Percentiles rank a stretch among this genome's conserved stretches.
Evolutionary conservation across 2,797 vertebrate genomes (phyloP).

Genomic region (Mormyrus proboscirostris): DNA sequence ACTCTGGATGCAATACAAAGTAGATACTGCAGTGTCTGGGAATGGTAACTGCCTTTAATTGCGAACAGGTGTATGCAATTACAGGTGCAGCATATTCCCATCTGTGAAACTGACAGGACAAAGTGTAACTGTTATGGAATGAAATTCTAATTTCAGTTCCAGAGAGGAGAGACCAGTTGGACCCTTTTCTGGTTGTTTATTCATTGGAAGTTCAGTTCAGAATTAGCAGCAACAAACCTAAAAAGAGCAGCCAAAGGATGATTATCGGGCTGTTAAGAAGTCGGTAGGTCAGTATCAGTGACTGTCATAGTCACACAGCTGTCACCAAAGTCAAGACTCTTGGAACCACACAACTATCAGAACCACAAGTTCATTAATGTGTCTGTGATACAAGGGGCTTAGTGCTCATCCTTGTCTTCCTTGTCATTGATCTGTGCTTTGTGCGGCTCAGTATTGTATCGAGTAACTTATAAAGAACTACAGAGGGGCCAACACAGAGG

Average conservation of each 20-base stretch:
- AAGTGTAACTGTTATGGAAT: background rate
- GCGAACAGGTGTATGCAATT: background rate
- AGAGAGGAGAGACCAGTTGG: background rate
- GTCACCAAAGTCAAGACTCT: background rate
- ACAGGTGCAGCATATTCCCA: background rate
- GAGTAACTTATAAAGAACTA: background rate
- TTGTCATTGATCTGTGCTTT: background rate
- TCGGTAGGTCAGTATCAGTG: background rate
- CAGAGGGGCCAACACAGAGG: background rate
- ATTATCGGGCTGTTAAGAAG: background rate
- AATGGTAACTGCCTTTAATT: background rate
- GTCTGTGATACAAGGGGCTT: background rate
- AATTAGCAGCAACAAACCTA: background rate
- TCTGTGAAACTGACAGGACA: background rate
- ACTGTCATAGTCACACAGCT: background rate
- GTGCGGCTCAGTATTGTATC: background rate
- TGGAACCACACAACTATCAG: background rate
- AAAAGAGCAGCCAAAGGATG: background rate
- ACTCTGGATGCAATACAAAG: background rate
- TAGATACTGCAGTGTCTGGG: background rate
- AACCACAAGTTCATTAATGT: background rate
- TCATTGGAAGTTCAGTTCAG: background rate
- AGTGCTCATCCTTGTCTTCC: background rate
- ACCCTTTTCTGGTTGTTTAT: background rate
- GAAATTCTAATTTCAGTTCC: background rate